Base-by-base conservation (phyloP, 2,113 vertebrate species). In the Gavialis gangeticus region DNA sequence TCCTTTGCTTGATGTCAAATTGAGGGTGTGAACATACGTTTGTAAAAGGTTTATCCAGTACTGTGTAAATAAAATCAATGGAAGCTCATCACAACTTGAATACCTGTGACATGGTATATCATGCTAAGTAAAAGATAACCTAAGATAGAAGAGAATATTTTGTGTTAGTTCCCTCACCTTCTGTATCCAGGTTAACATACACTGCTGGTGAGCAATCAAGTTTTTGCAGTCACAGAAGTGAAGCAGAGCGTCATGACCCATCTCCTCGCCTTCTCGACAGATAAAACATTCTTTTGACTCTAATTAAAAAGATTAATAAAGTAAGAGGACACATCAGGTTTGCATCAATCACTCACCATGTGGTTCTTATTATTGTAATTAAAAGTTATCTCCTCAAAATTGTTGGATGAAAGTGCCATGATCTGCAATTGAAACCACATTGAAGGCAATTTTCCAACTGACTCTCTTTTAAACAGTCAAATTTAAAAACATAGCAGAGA, bases 231-330 rank as follows among this genome's bases (percentile, higher is more conserved):
- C 97, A 66, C 96, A 97, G 92, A 98, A 98, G 94, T 96, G 96
- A 94, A 98, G 95, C 67, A 97, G 95, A 93, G 97, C 94, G 95
- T 98, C 98, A 87, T 90, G 92, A 91, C 92, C 97, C 96, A 95
- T 96, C 96, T 98, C 94, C 82, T 98, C 98, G 93, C 93, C 95
- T 94, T 98, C 98, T 92, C 94, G 93, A 97, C 98, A 99, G 96
- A 99, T 98, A 97, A 98, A 99, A 95, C 98, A 98, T 97, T 98
- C 98, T 82, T 98, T 98, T 93, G 94, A 94, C 89, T 98, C 98
- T 98, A 98, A 95, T 97, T 98, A 98, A 97, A 97, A 98, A 98
- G 98, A 98, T 97, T 98, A 98, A 97, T 98, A 98, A 98, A 98
- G 97, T 97, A 96, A 96, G 91, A 95, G 96, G 96, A 97, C 92